Base-by-base conservation (phyloP, 2,113 vertebrate species). In the Tylochromis polylepis region DNA sequence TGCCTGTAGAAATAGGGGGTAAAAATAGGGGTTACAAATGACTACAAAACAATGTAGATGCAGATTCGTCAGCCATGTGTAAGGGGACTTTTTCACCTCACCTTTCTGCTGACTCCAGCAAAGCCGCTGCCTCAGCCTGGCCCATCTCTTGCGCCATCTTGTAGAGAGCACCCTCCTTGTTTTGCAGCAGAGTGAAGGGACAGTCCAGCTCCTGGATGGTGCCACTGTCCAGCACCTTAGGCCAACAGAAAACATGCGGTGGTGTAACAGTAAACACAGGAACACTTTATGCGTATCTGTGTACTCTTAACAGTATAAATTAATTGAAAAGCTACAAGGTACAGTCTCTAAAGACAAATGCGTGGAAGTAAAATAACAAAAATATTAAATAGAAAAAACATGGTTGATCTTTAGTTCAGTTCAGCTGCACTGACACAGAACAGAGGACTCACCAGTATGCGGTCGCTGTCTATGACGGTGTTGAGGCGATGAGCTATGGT, bases 401-500 rank as follows among this genome's bases (percentile, higher is more conserved):
- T n/a, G n/a, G n/a, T n/a, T n/a, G n/a, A n/a, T n/a, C n/a, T 70
- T 43, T 24, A 70, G 11, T 38, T 65, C 41, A 29, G 67, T 46
- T 46, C 12, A 46, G 43, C 43, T 46, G 12, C 6, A 46, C n/a
- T n/a, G n/a, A n/a, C n/a, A n/a, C n/a, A 46, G 12, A 43, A 43
- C 10, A 3, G 5, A 11, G 18, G 29, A 53, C 96, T 97, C 95
- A 99, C 98, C 97, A 99, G 96, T 79, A 99, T 99, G 85, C 96
- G 97, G 94, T 99, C 98, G 1, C 97, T 99, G 96, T 99, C 98
- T 5, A 99, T 97, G 87, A 99, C 97, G 57, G 98, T 99, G 96
- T 99, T 99, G 89, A 99, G 91, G 36, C 98, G 97, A 90, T 99
- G 98, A 10, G 98, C 98, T 41, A 99, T 99, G 75, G 98, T 99